Evolutionary conservation across 2,797 vertebrate species (phyloP).

Genomic region (Enteromius trimaculatus): DNA sequence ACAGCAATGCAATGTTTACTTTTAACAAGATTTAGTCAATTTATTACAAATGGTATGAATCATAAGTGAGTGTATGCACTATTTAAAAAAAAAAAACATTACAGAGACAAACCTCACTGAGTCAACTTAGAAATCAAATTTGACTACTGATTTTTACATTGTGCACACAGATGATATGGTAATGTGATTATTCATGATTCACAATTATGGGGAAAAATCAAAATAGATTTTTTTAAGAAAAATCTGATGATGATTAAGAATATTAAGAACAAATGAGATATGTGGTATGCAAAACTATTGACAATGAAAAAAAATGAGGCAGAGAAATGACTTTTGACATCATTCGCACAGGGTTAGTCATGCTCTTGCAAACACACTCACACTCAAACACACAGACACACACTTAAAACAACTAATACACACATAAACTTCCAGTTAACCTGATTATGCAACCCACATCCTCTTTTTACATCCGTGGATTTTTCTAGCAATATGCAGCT

Average conservation of each 20-base stretch:
- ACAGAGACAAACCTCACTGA: not conserved
- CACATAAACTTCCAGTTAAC: slow-evolving; percentile 51
- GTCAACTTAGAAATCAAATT: not conserved
- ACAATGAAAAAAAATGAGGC: not conserved
- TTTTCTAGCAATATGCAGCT: slow-evolving; percentile 36
- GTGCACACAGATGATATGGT: not conserved
- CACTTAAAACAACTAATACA: slow-evolving; percentile 33
- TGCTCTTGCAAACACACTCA: not conserved
- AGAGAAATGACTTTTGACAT: not conserved
- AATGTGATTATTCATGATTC: not conserved
- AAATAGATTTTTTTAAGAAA: too few species aligned
- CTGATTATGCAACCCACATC: slow-evolving; percentile 48
- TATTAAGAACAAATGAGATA: not conserved
- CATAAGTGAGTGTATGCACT: not conserved
- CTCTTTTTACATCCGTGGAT: slow-evolving; percentile 45
- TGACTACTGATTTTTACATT: not conserved
- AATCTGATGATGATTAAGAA: not conserved
- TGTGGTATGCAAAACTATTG: not conserved
- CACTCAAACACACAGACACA: slow-evolving; percentile 11
- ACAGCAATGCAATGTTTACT: not conserved
- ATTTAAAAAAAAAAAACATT: not conserved
- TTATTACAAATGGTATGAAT: not conserved
- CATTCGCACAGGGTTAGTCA: not conserved
- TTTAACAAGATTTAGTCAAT: not conserved
- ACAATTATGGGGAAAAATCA: too few species aligned